Base-by-base conservation (phyloP, 2,113 vertebrate species). In the Lates calcarifer region DNA sequence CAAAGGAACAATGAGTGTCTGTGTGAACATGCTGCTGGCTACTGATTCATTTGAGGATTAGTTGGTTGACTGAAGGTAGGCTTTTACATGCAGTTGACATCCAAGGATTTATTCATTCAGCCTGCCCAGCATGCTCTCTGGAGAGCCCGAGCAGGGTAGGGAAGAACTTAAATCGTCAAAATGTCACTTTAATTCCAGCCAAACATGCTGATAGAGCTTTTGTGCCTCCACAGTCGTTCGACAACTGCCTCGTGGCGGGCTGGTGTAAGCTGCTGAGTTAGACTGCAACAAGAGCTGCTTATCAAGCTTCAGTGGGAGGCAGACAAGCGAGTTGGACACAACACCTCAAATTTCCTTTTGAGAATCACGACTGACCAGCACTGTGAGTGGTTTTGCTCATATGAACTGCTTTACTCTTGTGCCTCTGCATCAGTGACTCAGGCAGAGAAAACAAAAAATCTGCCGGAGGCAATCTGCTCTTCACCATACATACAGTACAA, bases 131-230 rank as follows among this genome's bases (percentile, higher is more conserved):
- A 35, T 79, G 79, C 78, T 79, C 83, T 79, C 70, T 20, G 43
- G 74, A 72, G 74, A 74, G 72, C 41, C 77, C 56, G 12, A 77
- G 78, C 78, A 74, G 63, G 62, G 43, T 22, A 56, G 28, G 56
- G 68, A 73, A 79, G 81, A 89, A 75, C 76, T 74, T 84, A 76
- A 90, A 87, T 86, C 49, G 56, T 89, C 90, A 87, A 86, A 86
- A 90, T 75, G 86, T 89, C 90, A 90, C 79, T 89, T 81, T 77
- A 84, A 85, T 79, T 91, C 75, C 60, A 65, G 76, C 55, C 56
- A 83, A 90, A 90, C 89, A 69, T 75, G 74, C 91, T 85, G 87
- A 90, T 68, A 37, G 79, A 71, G 89, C 82, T 81, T 91, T 84
- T 92, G 73, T 76, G 78, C 73, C 51, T 83, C 83, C 69, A 68